Evolutionary conservation across 2,113 vertebrate species (phyloP).

Genomic region (Hydropotes inermis): DNA sequence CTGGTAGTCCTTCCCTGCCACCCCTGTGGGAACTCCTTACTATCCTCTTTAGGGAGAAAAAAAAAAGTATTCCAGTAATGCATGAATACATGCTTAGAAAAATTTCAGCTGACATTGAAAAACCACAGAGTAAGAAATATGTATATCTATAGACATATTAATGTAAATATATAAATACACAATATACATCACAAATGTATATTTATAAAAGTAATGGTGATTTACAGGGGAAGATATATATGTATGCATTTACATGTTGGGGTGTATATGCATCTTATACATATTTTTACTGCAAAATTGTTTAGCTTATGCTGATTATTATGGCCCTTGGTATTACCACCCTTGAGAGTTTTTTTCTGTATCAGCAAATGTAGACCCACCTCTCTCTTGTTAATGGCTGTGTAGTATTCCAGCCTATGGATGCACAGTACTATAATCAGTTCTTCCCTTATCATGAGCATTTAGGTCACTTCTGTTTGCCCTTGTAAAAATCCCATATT

Average conservation of each 20-base stretch:
- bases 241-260: not conserved
- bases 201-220: not conserved
- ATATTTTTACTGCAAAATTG: not conserved
- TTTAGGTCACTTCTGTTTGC: not conserved
- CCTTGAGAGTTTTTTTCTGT: not conserved
- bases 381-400: not conserved
- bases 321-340: not conserved
- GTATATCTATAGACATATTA: not conserved
- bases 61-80: not conserved
- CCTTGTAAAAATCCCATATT: not conserved
- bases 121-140: not conserved
- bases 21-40: not conserved
- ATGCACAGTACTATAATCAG: not conserved
- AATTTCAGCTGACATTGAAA: not conserved
- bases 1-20: not conserved
- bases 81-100: not conserved
- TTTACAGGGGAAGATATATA: not conserved
- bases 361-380: not conserved
- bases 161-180: not conserved
- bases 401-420: not conserved
- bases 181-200: not conserved
- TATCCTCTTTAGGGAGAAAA: not conserved
- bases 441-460: not conserved
- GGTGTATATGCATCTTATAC: not conserved
- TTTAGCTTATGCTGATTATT: not conserved